phyloP scores from a whole-genome alignment of 2,113 vertebrate genomes.

The Sigmodon hispidus region DNA sequence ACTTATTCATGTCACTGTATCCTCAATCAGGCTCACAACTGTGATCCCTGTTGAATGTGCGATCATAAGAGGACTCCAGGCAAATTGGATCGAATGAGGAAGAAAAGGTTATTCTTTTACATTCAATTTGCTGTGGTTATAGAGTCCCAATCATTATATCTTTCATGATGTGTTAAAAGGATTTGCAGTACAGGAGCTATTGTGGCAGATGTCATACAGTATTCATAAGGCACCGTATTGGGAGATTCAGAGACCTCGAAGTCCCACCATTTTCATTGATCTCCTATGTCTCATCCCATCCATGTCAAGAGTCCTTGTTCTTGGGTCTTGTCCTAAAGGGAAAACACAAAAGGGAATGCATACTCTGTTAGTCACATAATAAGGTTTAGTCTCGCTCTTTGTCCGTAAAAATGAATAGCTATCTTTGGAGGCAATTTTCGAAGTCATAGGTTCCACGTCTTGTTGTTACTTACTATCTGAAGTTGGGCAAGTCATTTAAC shows the following conservation, averaged over 20 bases:
- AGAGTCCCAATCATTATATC: constrained; percentile 63
- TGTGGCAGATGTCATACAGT: constrained; percentile 59
- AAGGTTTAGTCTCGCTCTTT: constrained; percentile 72
- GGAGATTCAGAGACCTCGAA: constrained; percentile 57
- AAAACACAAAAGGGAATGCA: constrained; percentile 74
- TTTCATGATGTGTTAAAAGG: constrained; percentile 79
- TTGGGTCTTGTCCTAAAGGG: constrained; percentile 70
- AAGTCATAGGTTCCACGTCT: constrained; percentile 68
- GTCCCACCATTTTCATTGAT: constrained; percentile 66
- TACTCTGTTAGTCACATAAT: constrained; percentile 74
- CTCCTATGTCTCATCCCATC: constrained; percentile 56
- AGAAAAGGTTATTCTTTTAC: constrained; percentile 49
- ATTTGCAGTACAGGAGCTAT: constrained; percentile 60
- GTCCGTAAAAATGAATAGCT: constrained; percentile 76
- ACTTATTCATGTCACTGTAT: constrained; percentile 34
- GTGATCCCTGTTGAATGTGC: constrained; percentile 38
- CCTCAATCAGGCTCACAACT: constrained; percentile 51
- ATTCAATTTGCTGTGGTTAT: constrained; percentile 71
- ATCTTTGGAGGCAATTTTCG: constrained; percentile 72
- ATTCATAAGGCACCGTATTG: constrained; percentile 74
- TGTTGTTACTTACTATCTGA: constrained; percentile 76
- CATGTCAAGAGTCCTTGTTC: constrained; percentile 66
- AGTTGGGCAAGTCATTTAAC: constrained; percentile 76
- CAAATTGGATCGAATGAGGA: constrained; percentile 68
- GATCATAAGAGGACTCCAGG: constrained; percentile 62